A percentile compares a stretch with the other conserved stretches of the same genome.
These are phyloP conservation scores for Osedax frankpressi DNA, from an alignment of 2,888 invertebrate genomes.

Conservation along the genomic window DNA sequence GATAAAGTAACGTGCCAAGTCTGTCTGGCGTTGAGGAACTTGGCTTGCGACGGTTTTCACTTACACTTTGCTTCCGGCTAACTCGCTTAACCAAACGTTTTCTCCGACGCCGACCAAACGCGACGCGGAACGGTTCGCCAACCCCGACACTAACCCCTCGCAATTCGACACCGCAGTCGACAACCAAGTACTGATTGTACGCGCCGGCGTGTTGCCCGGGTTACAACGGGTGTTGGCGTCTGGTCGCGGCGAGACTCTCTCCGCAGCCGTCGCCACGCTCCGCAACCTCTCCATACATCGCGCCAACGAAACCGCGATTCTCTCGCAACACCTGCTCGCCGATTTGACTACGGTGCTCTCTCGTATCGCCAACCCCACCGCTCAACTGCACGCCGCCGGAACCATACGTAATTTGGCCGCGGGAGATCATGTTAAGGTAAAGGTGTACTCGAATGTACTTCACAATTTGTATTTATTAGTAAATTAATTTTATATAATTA, in stretches of 20 bases:
- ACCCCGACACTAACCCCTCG: no score
- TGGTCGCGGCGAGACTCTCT: slow-evolving; percentile 28
- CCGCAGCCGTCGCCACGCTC: slow-evolving; percentile 34
- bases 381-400: slow-evolving; percentile 37
- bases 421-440: slow-evolving; percentile 30
- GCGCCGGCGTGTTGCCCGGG: slow-evolving; percentile 30
- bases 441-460: no score
- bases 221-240: slow-evolving; percentile 30
- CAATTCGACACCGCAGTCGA: slow-evolving; percentile 32
- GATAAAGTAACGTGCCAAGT: slow-evolving; percentile 35
- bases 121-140: no score
- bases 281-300: slow-evolving; percentile 36
- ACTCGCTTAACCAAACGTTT: no score
- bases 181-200: slow-evolving; percentile 33
- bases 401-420: slow-evolving; percentile 36
- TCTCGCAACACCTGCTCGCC: background rate
- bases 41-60: slow-evolving; percentile 40
- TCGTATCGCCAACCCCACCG: slow-evolving; percentile 29
- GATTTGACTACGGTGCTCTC: background rate
- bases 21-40: slow-evolving; percentile 35
- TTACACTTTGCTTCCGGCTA: no score
- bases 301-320: slow-evolving; percentile 33
- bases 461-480: no score
- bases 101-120: no score
- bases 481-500: no score